Conservation (phyloP, 2,888 invertebrate genomes). For the Tinea trinotella region DNA sequence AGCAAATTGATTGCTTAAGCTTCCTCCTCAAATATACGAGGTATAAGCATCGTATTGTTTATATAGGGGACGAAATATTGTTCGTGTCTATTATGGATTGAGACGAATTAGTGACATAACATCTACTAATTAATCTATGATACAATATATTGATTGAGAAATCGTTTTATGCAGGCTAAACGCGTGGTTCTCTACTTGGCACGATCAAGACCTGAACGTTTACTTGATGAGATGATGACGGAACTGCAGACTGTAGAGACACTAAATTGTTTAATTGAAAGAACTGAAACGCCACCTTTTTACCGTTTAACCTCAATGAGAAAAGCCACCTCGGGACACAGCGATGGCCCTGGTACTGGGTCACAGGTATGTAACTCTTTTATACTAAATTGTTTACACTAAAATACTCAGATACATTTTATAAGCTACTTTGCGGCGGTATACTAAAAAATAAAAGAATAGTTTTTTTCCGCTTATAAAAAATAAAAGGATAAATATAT, state of each 20-base stretch:
- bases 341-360: slow-evolving; percentile 58
- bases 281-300: slow-evolving; percentile 98
- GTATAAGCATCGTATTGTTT: too few species aligned
- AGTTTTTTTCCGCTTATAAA: too few species aligned
- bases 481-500: too few species aligned
- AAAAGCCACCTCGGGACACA: slow-evolving; percentile 83
- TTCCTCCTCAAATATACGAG: too few species aligned
- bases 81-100: too few species aligned
- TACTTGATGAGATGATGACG: slow-evolving; percentile 97
- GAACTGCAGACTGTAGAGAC: slow-evolving; percentile 98
- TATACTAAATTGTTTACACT: slow-evolving; percentile 5
- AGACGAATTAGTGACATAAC: too few species aligned
- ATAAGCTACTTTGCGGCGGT: neutral
- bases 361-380: slow-evolving; percentile 47
- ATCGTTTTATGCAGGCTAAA: slow-evolving; percentile 94
- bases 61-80: neutral
- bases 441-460: neutral
- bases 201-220: slow-evolving; percentile 90
- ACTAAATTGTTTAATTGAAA: slow-evolving; percentile 93
- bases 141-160: too few species aligned
- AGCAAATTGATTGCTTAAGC: too few species aligned
- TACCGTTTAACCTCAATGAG: slow-evolving; percentile 94
- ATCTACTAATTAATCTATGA: too few species aligned
- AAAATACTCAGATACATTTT: neutral
- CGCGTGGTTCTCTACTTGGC: slow-evolving; percentile 94